Base-by-base conservation (phyloP, 2,113 vertebrate species). In the Sturnus vulgaris region DNA sequence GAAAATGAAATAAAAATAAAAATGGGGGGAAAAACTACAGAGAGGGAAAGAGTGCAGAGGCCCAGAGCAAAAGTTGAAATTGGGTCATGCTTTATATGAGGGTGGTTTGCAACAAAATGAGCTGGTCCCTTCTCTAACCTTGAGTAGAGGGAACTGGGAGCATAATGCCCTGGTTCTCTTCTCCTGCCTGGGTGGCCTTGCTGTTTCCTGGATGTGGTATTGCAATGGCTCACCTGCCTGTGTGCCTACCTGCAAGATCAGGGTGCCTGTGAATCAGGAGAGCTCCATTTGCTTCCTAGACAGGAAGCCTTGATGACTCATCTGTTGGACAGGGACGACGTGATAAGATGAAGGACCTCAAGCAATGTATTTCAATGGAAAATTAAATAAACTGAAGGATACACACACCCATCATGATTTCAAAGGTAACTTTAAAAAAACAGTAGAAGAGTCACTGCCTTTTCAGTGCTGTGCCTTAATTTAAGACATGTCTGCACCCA, bases 361-460 rank as follows among this genome's bases (percentile, higher is more conserved):
- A 93, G 73, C 81, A 76, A 65, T 63, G 25, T 23, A 90, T 90
- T 95, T 85, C 72, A 78, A 2, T 47, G 39, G 61, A 90, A 93
- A 93, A 63, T 50, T 70, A 88, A 83, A 90, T 63, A 88, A 95
- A 92, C 68, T 44, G 63, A 75, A 83, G 60, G 72, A 70, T 83
- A 5, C 31, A 6, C 55, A 12, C 49, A 16, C 23, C 39, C 46
- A 27, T 47, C 22, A 37, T 25, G 23, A 73, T 88, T 86, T 92
- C 78, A 77, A 88, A 83, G 42, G 42, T 63, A 79, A 42, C 55
- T 46, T 78, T 10, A 60, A 61, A 90, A 86, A 15, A 52, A 9
- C 28, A 80, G 5, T 12, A 21, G 10, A 33, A 44, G 22, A 94
- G 44, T 56, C 61, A 39, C 17, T 1, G 1, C 22, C 23, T 86